Evolutionary conservation across 2,888 invertebrate genomes (phyloP), one percentile per base, ranked within the genome.

Genomic region (Eupelmus urozonus): DNA sequence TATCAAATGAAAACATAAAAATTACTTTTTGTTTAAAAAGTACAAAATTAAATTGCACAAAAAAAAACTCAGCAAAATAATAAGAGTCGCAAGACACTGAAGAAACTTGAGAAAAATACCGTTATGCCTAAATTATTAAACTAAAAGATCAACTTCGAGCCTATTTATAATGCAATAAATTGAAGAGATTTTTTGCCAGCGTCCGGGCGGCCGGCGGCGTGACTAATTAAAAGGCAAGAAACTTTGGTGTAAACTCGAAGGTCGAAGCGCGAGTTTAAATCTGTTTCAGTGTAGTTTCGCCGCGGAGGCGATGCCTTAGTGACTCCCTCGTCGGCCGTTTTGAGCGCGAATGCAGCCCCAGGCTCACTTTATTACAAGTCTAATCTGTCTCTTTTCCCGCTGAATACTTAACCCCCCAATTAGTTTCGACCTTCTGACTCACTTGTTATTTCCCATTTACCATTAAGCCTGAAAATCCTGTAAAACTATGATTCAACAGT

Each of bases 161-260:
- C n/a, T 1, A 51, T 49, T 65, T 51, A 49, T 45, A 65, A 16
- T 18, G 7, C 27, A 27, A 2, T 53, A 66, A 66, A 53, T 66
- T 66, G 5, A 66, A 53, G 49, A n/a, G 49, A 5, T 59, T 34
- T 70, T 70, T 70, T 62, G 20, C 16, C n/a, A 1, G 20, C 20
- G 23, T 18, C 27, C 45, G 9, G 11, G 20, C 53, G 70, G 76
- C 49, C 60, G 72, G 67, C 67, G 81, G 67, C 67, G 81, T 80
- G 85, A 85, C 88, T 89, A 89, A 89, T 89, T 89, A 89, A 89
- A 89, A 89, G 86, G 88, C 86, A 86, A 84, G 85, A 45, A 88
- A 88, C 82, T 87, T 88, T 85, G 83, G 84, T 82, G 82, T 53
- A 69, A 78, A 73, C 69, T 73, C 60, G 84, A 87, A 88, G 88